Evolutionary conservation across 2,888 invertebrate genomes (phyloP).

Genomic region (Cantharis rustica): DNA sequence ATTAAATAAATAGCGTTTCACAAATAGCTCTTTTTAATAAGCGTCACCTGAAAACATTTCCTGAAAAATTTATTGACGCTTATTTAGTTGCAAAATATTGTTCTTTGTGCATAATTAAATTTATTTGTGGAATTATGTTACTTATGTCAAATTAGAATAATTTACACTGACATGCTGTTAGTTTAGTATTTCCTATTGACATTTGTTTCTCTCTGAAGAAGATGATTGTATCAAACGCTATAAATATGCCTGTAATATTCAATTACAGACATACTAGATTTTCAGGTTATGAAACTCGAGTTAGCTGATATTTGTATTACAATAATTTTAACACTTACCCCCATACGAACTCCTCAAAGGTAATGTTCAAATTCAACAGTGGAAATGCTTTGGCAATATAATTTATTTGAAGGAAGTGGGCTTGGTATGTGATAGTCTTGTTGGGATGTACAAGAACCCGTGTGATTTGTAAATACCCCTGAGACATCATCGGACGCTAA

Average conservation of each 20-base stretch:
- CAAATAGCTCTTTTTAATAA: conserved; percentile 4
- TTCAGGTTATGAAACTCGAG: conserved; percentile 1
- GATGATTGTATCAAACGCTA: background rate
- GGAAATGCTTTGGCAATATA: conserved; percentile 9
- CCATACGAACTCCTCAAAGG: background rate
- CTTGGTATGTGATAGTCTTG: conserved; percentile 32
- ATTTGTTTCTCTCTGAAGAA: conserved; percentile 8
- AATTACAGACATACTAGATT: conserved; percentile 4
- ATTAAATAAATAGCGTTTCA: conserved; percentile 12
- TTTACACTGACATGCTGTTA: conserved; percentile 7
- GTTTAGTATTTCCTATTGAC: conserved; percentile 13
- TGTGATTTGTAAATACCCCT: conserved; percentile 39
- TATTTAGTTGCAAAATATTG: background rate
- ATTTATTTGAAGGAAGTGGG: conserved; percentile 33
- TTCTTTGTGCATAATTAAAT: background rate
- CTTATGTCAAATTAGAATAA: conserved; percentile 6
- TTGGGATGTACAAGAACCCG: conserved; percentile 35
- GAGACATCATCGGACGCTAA: conserved; percentile 40
- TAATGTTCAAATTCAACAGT: background rate
- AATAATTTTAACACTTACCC: background rate
- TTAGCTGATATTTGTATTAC: background rate
- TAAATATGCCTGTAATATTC: conserved; percentile 10
- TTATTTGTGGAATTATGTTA: background rate
- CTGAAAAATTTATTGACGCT: background rate
- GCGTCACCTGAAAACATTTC: background rate